Evolutionary conservation across 2,888 invertebrate species (phyloP).

Genomic region (Teinopalpus imperialis): DNA sequence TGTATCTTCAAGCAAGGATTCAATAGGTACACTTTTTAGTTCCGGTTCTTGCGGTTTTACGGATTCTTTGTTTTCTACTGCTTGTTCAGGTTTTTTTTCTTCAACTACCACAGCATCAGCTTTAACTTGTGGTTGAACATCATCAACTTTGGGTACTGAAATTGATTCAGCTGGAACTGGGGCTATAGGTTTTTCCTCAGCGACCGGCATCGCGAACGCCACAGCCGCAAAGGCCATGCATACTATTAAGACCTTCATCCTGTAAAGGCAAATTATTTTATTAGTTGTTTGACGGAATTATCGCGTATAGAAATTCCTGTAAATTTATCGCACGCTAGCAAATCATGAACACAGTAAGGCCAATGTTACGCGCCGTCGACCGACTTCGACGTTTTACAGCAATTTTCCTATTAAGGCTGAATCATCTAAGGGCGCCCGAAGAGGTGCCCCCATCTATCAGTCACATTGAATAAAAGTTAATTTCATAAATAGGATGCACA

Average conservation of each 20-base stretch:
- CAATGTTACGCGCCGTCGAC: conserved; percentile 74
- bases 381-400: conserved; percentile 54
- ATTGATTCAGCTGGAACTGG: conserved; percentile 54
- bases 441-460: conserved; percentile 53
- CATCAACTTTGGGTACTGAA: conserved; percentile 45
- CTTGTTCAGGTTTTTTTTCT: conserved; percentile 36
- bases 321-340: conserved; percentile 57
- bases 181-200: conserved; percentile 63
- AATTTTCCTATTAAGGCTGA: conserved; percentile 77
- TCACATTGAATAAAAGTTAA: conserved; percentile 56
- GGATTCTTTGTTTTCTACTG: conserved; percentile 38
- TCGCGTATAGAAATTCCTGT: conserved; percentile 42
- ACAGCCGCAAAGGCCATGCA: conserved; percentile 81
- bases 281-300: conserved; percentile 56
- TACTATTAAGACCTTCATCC: conserved; percentile 85
- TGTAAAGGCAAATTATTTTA: conserved; percentile 63
- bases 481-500: conserved; percentile 68
- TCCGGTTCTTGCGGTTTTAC: conserved; percentile 39
- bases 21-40: conserved; percentile 32
- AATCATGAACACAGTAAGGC: conserved; percentile 74
- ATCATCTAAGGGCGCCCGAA: conserved; percentile 68
- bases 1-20: conserved; percentile 25
- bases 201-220: conserved; percentile 83
- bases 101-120: conserved; percentile 37
- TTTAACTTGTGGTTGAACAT: conserved; percentile 40